Conservation (phyloP, 2,797 vertebrate genomes). For the Alca torda region DNA sequence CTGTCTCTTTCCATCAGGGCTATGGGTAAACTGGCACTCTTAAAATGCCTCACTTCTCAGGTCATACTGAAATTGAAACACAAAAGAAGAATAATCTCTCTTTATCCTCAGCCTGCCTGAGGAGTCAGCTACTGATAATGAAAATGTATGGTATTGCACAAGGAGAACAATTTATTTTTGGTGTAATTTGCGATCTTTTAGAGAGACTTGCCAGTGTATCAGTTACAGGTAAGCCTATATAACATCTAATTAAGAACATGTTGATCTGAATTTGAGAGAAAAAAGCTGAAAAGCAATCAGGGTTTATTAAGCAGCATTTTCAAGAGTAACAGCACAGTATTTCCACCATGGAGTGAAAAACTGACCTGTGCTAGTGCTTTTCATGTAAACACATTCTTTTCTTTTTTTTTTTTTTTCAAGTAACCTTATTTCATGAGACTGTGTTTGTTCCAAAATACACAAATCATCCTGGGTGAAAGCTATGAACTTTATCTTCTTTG, state of each 20-base stretch:
- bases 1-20: neutral
- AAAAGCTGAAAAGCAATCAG: neutral
- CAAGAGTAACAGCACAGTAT: neutral
- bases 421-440: neutral
- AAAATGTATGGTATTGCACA: neutral
- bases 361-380: neutral
- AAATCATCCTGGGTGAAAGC: constrained; percentile 2
- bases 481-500: neutral
- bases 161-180: neutral
- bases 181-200: neutral
- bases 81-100: neutral
- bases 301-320: neutral
- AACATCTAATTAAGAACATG: neutral
- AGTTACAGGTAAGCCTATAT: neutral
- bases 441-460: neutral
- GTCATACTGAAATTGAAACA: neutral
- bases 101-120: neutral
- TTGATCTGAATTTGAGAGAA: neutral
- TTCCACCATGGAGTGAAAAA: neutral
- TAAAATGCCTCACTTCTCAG: constrained; percentile 9
- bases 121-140: neutral
- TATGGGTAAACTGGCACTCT: neutral
- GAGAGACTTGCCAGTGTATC: neutral
- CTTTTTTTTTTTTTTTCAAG: neutral
- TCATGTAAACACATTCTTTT: neutral